These are phyloP conservation scores for Cheilosia scutellata DNA, from an alignment of 2,888 invertebrate genomes.

Conservation along the genomic window DNA sequence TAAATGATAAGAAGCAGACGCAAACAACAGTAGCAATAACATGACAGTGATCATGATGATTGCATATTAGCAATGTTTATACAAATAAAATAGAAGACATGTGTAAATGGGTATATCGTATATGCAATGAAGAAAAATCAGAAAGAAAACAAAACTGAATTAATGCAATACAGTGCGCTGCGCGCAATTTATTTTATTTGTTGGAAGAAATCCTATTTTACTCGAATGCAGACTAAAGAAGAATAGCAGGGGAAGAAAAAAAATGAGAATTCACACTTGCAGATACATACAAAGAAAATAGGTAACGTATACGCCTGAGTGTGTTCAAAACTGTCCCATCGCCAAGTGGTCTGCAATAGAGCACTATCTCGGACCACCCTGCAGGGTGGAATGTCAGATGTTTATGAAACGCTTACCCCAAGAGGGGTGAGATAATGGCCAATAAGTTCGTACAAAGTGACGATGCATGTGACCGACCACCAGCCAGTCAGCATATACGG, in stretches of 20 bases:
- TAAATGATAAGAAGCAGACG: constrained; percentile 14
- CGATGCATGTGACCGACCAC: constrained; percentile 42
- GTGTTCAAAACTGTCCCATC: neutral
- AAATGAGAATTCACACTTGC: neutral
- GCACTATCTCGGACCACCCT: neutral
- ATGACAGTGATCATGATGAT: constrained; percentile 16
- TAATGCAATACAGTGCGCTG: constrained; percentile 13
- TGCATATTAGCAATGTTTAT: constrained; percentile 2
- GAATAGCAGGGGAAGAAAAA: neutral
- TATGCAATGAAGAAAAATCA: neutral
- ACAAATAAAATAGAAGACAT: constrained; percentile 5
- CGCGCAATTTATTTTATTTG: neutral
- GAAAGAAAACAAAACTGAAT: neutral
- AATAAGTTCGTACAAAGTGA: constrained; percentile 27
- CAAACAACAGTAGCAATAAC: constrained; percentile 13
- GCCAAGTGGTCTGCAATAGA: constrained; percentile 30
- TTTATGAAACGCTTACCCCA: constrained; percentile 25
- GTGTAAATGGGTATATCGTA: neutral
- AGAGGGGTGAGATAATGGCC: constrained; percentile 38
- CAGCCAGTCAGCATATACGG: neutral
- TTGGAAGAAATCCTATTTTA: neutral
- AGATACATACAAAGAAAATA: neutral
- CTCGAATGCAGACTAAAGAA: neutral
- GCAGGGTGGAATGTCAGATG: constrained; percentile 4
- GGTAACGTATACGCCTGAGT: constrained; percentile 35